Conservation (phyloP, 1,140 invertebrate genomes). For the Habropoda laboriosa region DNA sequence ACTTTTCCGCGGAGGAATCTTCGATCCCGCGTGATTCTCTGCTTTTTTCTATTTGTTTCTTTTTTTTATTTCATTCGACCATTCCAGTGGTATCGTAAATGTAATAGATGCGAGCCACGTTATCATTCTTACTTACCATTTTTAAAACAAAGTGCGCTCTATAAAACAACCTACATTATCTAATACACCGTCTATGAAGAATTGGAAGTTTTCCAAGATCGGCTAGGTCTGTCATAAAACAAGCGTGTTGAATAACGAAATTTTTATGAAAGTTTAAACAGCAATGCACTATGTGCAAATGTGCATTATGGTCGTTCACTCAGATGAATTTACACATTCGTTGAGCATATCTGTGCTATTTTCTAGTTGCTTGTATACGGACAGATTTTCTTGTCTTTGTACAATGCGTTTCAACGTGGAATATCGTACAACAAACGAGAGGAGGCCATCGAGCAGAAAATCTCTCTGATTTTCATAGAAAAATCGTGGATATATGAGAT, state of each 20-base stretch:
- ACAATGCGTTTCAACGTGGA: background rate
- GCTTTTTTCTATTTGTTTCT: background rate
- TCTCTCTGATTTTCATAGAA: background rate
- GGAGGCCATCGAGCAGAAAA: conserved; percentile 3
- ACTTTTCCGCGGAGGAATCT: conserved; percentile 53
- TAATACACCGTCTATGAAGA: too few relatives aligned
- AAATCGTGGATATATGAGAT: background rate
- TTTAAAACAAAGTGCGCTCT: conserved; percentile 2
- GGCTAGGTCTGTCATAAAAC: too few relatives aligned
- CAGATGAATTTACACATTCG: too few relatives aligned
- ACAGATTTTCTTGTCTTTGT: background rate
- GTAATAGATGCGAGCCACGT: conserved; percentile 55
- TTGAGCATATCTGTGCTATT: too few relatives aligned
- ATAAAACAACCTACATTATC: too few relatives aligned
- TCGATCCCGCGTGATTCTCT: conserved; percentile 48
- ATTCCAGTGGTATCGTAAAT: conserved; percentile 42
- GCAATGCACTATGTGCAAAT: too few relatives aligned
- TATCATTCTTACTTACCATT: conserved; percentile 58
- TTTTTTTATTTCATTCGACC: background rate
- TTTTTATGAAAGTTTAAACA: too few relatives aligned
- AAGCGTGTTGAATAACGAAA: too few relatives aligned
- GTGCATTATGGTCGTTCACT: too few relatives aligned
- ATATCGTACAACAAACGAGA: background rate
- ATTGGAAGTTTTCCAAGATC: too few relatives aligned
- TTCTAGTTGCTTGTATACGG: too few relatives aligned